phyloP scores from a whole-genome alignment of 2,113 vertebrate species.

The Strix uralensis region DNA sequence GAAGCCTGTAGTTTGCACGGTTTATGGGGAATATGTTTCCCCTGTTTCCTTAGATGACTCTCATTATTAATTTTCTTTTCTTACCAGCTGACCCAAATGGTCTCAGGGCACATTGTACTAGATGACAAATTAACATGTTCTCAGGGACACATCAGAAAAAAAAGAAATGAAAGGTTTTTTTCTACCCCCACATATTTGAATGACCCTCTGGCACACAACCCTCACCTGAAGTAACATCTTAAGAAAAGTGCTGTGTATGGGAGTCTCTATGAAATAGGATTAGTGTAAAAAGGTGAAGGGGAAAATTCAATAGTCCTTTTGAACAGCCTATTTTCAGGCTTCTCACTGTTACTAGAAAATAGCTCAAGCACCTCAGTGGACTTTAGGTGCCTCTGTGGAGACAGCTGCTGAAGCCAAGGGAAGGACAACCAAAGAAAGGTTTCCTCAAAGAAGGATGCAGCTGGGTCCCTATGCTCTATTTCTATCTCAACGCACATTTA shows the following conservation, averaged over 20 bases:
- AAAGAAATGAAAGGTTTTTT: neutral
- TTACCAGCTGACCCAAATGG: neutral
- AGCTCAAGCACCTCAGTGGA: neutral
- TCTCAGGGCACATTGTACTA: neutral
- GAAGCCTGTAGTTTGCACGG: neutral
- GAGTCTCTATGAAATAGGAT: neutral
- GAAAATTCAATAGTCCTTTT: neutral
- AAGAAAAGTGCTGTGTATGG: neutral
- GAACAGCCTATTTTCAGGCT: neutral
- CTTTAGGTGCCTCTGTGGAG: neutral
- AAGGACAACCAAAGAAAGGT: neutral
- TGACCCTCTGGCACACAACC: neutral
- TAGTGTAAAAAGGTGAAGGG: neutral
- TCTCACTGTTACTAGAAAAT: neutral
- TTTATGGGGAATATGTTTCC: neutral
- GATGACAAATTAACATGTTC: constrained; percentile 11
- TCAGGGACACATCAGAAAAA: neutral
- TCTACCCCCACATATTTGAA: neutral
- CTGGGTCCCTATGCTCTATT: neutral
- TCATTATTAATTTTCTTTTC: constrained; percentile 8
- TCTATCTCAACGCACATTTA: neutral
- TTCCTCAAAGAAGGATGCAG: neutral
- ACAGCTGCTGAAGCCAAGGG: neutral
- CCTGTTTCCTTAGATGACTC: neutral
- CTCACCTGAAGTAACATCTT: neutral